Evolutionary conservation across 1,140 invertebrate species (phyloP).

Genomic region (Solen grandis): DNA sequence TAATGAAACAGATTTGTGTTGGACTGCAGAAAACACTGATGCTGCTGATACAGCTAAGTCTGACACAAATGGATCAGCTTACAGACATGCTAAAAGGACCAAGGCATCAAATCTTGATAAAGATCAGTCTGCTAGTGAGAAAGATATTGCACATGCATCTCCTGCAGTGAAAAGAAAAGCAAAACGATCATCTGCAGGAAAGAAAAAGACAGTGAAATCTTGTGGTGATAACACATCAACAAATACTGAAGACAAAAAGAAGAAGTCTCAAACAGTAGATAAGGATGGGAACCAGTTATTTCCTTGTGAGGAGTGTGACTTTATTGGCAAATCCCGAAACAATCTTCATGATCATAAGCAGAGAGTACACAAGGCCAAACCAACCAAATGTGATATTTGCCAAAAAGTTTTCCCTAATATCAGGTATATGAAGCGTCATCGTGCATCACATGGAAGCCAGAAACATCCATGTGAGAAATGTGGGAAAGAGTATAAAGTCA

Average conservation of each 20-base stretch:
- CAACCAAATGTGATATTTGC: constrained; percentile 67
- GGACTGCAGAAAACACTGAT: too few species aligned
- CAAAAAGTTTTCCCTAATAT: constrained; percentile 65
- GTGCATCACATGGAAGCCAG: constrained; percentile 56
- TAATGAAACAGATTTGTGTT: too few species aligned
- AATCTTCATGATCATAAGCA: constrained; percentile 52
- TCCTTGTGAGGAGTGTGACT: constrained; percentile 60
- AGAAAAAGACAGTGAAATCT: too few species aligned
- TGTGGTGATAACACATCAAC: too few species aligned
- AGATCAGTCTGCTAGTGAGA: too few species aligned
- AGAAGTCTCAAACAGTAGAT: constrained; percentile 9
- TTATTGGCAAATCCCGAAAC: constrained; percentile 54
- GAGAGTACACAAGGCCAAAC: constrained; percentile 53
- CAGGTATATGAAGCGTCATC: constrained; percentile 65
- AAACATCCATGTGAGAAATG: constrained; percentile 68
- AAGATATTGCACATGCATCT: too few species aligned
- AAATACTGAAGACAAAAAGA: constrained; percentile 9
- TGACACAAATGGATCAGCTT: too few species aligned
- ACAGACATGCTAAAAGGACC: too few species aligned
- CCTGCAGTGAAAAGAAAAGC: too few species aligned
- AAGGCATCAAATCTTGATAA: too few species aligned
- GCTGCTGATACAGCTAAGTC: too few species aligned
- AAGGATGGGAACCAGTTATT: constrained; percentile 27
- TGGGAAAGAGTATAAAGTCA: constrained; percentile 70
- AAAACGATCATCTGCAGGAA: too few species aligned